These are phyloP conservation scores for Limnephilus lunatus DNA, from an alignment of 2,888 invertebrate genomes.

Conservation along the genomic window DNA sequence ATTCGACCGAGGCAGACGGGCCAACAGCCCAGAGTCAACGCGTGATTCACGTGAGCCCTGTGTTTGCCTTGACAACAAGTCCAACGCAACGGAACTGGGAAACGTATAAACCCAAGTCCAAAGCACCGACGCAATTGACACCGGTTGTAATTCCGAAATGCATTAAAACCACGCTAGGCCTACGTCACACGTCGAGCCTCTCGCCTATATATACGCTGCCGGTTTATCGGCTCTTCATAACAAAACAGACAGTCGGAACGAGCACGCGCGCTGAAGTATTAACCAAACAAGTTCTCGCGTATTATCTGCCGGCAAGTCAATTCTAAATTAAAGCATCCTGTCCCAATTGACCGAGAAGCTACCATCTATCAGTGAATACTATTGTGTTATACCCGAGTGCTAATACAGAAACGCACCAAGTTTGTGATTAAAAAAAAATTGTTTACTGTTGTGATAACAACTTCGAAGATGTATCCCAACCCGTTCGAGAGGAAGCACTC, in stretches of 20 bases:
- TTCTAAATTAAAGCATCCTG: background rate
- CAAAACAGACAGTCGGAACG: conserved; percentile 4
- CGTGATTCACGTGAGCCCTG: conserved; percentile 18
- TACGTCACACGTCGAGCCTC: conserved; percentile 22
- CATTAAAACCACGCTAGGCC: conserved; percentile 2
- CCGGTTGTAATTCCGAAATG: conserved; percentile 22
- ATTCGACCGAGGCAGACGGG: conserved; percentile 3
- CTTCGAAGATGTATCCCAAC: conserved; percentile 81
- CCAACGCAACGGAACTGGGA: conserved; percentile 15
- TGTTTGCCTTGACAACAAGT: background rate
- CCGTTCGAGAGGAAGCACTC: conserved; percentile 85
- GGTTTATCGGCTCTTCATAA: background rate
- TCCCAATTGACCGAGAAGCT: background rate
- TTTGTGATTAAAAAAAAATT: background rate
- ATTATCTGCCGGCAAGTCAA: background rate
- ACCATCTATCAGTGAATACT: background rate
- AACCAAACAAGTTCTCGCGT: conserved; percentile 28
- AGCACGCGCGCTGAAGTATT: conserved; percentile 11
- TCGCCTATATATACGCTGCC: conserved; percentile 30
- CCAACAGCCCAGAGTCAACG: background rate
- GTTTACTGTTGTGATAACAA: conserved; percentile 3
- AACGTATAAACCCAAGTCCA: conserved; percentile 38
- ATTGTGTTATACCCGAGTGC: conserved; percentile 2
- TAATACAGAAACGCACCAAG: background rate
- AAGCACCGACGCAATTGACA: background rate